Percentiles rank a stretch among this genome's conserved stretches.
These are phyloP conservation scores for Mnemiopsis leidyi DNA, from an alignment of 37 sponge, comb jelly and placozoan species.

Conservation along the genomic window DNA sequence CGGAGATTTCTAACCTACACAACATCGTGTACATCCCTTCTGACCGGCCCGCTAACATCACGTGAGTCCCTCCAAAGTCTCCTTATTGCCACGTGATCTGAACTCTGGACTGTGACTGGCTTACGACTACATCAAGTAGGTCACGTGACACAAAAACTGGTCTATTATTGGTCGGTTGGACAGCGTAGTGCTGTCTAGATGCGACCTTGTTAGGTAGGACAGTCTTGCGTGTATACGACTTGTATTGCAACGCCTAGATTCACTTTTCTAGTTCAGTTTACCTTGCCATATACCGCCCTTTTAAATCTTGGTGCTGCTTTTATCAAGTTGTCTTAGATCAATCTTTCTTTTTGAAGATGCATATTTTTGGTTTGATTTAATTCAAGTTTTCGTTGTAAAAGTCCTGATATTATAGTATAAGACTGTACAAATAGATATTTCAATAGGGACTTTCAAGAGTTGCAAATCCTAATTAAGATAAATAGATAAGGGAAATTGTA, in stretches of 20 bases:
- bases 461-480: too few relatives aligned
- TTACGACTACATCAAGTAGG: too few relatives aligned
- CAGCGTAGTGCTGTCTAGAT: not conserved
- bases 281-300: not conserved
- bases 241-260: not conserved
- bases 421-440: too few relatives aligned
- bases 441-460: too few relatives aligned
- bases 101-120: not conserved
- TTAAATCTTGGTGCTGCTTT: too few relatives aligned
- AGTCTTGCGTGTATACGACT: not conserved
- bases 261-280: not conserved
- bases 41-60: not conserved
- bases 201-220: not conserved
- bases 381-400: too few relatives aligned
- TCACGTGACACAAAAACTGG: too few relatives aligned
- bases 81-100: not conserved
- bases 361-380: too few relatives aligned
- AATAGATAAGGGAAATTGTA: too few relatives aligned
- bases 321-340: too few relatives aligned
- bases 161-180: not conserved
- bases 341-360: too few relatives aligned
- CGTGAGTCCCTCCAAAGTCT: not conserved
- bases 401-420: too few relatives aligned
- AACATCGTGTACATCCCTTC: not conserved
- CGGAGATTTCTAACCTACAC: not conserved